Conservation (phyloP, 2,113 vertebrate species). For the Lepisosteus oculatus region DNA sequence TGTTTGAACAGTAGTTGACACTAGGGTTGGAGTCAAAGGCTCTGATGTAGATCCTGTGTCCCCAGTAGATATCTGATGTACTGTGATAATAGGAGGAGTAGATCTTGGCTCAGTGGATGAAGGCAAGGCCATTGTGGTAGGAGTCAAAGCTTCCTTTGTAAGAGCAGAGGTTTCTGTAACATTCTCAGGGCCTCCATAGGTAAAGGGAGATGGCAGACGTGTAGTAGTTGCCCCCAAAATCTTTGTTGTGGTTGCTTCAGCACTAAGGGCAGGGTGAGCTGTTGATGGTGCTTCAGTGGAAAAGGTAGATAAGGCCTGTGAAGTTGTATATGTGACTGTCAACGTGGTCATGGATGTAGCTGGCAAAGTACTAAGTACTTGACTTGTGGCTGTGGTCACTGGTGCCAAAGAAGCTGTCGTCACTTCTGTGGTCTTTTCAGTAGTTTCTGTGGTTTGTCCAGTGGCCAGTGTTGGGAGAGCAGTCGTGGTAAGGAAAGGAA, state of each 20-base stretch:
- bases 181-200: not conserved
- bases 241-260: constrained; percentile 10
- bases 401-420: not conserved
- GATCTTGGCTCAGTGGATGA: constrained; percentile 22
- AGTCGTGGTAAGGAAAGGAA: constrained; percentile 20
- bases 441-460: not conserved
- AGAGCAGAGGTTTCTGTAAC: not conserved
- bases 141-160: not conserved
- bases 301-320: not conserved
- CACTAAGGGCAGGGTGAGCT: constrained; percentile 15
- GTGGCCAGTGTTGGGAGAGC: constrained; percentile 16
- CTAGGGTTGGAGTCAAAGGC: not conserved
- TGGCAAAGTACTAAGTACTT: constrained; percentile 10
- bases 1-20: not conserved
- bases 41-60: too few relatives aligned
- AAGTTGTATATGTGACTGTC: not conserved
- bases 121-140: not conserved
- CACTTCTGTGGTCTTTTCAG: constrained; percentile 6
- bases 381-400: constrained; percentile 16
- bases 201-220: not conserved
- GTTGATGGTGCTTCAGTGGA: not conserved
- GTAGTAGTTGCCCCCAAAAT: not conserved
- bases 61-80: constrained; percentile 3
- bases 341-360: not conserved
- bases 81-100: constrained; percentile 27